phyloP scores from a whole-genome alignment of 2,888 invertebrate genomes.

The Euplexia lucipara region DNA sequence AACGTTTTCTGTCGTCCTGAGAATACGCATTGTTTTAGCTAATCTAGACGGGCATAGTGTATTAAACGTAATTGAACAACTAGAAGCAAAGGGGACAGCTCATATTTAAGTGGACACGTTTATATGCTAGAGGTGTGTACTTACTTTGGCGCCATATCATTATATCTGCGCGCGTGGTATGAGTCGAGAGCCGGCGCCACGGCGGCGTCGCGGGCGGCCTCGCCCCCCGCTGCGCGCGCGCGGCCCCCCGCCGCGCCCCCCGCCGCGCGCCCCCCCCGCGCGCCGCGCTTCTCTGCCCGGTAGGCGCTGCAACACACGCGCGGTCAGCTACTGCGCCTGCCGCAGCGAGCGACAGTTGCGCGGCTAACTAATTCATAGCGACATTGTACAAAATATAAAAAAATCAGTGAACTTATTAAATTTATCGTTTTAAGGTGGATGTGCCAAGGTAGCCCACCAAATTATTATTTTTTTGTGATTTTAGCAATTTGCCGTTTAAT shows the following conservation, averaged over 20 bases:
- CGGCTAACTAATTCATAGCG: not conserved
- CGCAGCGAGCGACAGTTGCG: too few relatives aligned
- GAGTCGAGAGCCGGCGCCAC: slow-evolving; percentile 90
- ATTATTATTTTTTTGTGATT: too few relatives aligned
- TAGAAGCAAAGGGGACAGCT: too few relatives aligned
- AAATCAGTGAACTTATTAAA: too few relatives aligned
- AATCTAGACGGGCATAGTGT: not conserved
- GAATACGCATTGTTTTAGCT: not conserved
- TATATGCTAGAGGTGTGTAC: slow-evolving; percentile 80
- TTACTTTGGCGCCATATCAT: slow-evolving; percentile 97
- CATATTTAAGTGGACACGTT: too few relatives aligned
- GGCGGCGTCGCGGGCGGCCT: slow-evolving; percentile 72
- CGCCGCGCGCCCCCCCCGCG: slow-evolving; percentile 62
- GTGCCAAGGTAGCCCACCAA: too few relatives aligned
- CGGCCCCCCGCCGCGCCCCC: slow-evolving; percentile 81
- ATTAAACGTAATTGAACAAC: not conserved
- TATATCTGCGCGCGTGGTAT: slow-evolving; percentile 93
- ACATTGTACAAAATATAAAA: not conserved
- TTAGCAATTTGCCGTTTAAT: too few relatives aligned
- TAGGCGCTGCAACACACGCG: slow-evolving; percentile 78
- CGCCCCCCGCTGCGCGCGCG: slow-evolving; percentile 80
- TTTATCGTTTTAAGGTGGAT: too few relatives aligned
- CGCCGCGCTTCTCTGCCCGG: slow-evolving; percentile 85
- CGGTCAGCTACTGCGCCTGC: not conserved
- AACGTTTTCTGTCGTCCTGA: not conserved